A percentile compares a stretch with the other conserved stretches of the same genome.
Evolutionary conservation across 2,113 vertebrate species (phyloP).

Genomic region (Microtus ochrogaster): DNA sequence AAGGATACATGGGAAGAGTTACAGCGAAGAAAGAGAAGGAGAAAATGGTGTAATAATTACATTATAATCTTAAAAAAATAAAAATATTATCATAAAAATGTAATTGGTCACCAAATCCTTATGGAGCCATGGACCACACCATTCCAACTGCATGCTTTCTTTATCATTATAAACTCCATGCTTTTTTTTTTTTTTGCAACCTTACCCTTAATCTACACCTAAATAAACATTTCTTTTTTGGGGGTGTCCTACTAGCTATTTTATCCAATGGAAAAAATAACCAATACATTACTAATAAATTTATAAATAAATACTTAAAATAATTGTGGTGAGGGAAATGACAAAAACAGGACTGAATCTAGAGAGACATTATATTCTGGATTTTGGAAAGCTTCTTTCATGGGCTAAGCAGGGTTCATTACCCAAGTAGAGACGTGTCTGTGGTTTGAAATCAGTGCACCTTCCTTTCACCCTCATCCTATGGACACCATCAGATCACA

Average conservation of each 20-base stretch:
- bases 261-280: neutral
- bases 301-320: neutral
- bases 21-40: neutral
- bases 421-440: neutral
- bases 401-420: neutral
- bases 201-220: neutral
- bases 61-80: neutral
- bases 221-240: neutral
- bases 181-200: neutral
- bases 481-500: neutral
- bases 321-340: neutral
- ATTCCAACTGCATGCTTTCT: neutral
- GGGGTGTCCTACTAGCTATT: neutral
- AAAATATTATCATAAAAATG: neutral
- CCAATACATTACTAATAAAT: neutral
- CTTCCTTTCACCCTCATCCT: neutral
- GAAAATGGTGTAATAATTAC: neutral
- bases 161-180: neutral
- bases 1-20: too few relatives aligned
- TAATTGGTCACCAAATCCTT: neutral
- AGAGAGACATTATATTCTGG: neutral
- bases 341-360: neutral
- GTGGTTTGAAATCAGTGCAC: fast-evolving
- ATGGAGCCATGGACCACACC: neutral
- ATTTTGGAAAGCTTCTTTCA: neutral